Conservation (phyloP, 1,140 invertebrate genomes). For the Solen grandis region DNA sequence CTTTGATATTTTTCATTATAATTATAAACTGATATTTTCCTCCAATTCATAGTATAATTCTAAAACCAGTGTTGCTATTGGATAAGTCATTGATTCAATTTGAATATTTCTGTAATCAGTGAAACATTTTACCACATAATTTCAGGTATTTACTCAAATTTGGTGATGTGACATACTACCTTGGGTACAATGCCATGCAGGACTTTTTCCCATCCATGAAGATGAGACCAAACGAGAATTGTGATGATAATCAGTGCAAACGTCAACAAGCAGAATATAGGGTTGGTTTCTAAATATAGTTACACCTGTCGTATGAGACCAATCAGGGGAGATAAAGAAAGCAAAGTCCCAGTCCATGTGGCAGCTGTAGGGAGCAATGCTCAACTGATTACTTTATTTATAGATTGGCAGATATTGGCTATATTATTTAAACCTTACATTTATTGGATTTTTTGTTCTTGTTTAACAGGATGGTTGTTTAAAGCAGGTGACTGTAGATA, state of each 20-base stretch:
- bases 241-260: constrained; percentile 92
- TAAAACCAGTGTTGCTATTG: too few relatives aligned
- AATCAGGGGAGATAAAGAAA: neutral
- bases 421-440: neutral
- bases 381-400: too few relatives aligned
- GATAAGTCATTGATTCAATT: too few relatives aligned
- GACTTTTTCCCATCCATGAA: constrained; percentile 98
- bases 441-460: neutral
- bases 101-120: too few relatives aligned
- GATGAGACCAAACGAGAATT: constrained; percentile 95
- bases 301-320: neutral
- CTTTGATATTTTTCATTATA: too few relatives aligned
- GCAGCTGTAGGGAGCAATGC: neutral
- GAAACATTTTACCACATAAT: constrained; percentile 51
- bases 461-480: neutral
- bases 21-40: too few relatives aligned
- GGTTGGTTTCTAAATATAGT: constrained; percentile 54
- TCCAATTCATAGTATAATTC: too few relatives aligned
- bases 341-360: neutral
- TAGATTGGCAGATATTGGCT: neutral
- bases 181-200: constrained; percentile 97
- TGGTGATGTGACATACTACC: constrained; percentile 93
- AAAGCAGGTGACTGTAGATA: neutral
- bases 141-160: constrained; percentile 93
- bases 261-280: constrained; percentile 87